Percentiles rank a stretch among this genome's conserved stretches.
Evolutionary conservation across 2,888 invertebrate species (phyloP).

Genomic region (Tinea semifulvella): DNA sequence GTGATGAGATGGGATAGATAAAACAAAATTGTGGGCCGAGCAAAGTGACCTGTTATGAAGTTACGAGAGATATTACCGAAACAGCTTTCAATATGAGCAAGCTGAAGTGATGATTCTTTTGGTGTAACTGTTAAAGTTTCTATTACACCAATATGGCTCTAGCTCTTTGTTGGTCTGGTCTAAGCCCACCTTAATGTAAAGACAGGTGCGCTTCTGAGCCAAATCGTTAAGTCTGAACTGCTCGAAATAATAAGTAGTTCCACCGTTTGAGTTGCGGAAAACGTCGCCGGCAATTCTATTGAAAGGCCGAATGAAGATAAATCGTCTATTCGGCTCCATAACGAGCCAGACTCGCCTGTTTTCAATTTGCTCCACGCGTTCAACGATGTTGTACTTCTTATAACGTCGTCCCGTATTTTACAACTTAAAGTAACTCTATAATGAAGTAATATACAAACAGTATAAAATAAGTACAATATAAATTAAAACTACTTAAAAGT

Average conservation of each 20-base stretch:
- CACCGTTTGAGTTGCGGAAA: conserved; percentile 56
- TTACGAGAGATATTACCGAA: too few species aligned
- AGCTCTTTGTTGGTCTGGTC: background rate
- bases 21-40: too few species aligned
- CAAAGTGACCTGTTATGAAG: too few species aligned
- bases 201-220: conserved; percentile 24
- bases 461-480: too few species aligned
- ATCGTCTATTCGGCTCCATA: conserved; percentile 54
- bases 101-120: background rate
- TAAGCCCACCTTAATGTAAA: too few species aligned
- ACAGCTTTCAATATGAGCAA: too few species aligned
- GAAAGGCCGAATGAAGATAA: conserved; percentile 63
- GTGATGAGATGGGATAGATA: too few species aligned
- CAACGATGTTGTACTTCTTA: conserved; percentile 8
- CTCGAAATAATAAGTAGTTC: conserved; percentile 62
- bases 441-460: too few species aligned
- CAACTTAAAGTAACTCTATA: too few species aligned
- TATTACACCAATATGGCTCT: too few species aligned
- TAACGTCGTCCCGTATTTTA: conserved; percentile 10
- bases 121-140: too few species aligned
- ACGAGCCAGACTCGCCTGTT: conserved; percentile 60
- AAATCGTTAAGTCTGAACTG: conserved; percentile 57
- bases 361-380: conserved; percentile 51
- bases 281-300: conserved; percentile 58
- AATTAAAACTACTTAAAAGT: too few species aligned